Percentiles rank a stretch among this genome's conserved stretches.
These are phyloP conservation scores for Drosophila cognata DNA, from an alignment of 2,888 invertebrate species.

Conservation along the genomic window DNA sequence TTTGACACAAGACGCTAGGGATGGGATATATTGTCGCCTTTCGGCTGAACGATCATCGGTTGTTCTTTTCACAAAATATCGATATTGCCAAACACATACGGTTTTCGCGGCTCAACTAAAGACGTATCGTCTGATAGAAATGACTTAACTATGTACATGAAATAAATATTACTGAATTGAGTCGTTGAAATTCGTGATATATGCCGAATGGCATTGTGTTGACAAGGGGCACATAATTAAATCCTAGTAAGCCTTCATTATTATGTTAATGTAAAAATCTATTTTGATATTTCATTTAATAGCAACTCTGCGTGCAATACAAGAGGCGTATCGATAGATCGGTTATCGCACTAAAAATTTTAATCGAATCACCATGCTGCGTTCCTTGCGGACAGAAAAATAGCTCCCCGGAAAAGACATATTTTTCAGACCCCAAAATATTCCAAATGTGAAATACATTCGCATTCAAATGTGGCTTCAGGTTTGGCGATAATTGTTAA, in stretches of 20 bases:
- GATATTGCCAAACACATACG: not conserved
- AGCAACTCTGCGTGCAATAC: constrained; percentile 36
- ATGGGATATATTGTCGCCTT: not conserved
- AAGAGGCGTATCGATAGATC: constrained; percentile 24
- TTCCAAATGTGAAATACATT: constrained; percentile 52
- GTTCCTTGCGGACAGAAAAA: constrained; percentile 48
- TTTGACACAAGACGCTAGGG: not conserved
- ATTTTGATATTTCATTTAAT: not conserved
- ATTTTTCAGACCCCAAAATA: constrained; percentile 31
- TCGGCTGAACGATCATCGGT: not conserved
- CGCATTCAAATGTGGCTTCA: constrained; percentile 30
- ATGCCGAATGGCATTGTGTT: not conserved
- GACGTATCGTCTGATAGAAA: not conserved
- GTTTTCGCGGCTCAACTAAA: not conserved
- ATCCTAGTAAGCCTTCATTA: not conserved
- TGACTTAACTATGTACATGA: not conserved
- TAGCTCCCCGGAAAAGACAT: constrained; percentile 45
- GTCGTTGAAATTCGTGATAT: not conserved
- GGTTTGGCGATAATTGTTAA: constrained; percentile 26
- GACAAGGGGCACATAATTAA: not conserved
- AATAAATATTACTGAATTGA: not conserved
- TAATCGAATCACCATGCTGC: constrained; percentile 59
- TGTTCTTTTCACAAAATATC: not conserved
- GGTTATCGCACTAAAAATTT: constrained; percentile 31
- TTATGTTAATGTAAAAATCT: not conserved